These are phyloP conservation scores for Thalpophila matura DNA, from an alignment of 2,888 invertebrate species.

Conservation along the genomic window DNA sequence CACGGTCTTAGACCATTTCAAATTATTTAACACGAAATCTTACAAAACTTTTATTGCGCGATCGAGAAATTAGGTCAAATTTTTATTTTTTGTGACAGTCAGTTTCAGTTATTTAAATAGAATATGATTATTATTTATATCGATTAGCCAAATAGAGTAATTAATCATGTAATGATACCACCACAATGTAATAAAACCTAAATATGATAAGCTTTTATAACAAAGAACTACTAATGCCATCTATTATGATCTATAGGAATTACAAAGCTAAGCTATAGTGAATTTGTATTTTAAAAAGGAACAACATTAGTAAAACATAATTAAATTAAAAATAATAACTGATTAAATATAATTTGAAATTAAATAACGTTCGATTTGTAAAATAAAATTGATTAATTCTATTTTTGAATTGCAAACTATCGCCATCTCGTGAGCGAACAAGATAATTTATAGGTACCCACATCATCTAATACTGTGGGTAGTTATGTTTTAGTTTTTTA, in stretches of 20 bases:
- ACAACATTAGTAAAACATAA: not conserved
- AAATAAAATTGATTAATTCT: slow-evolving; percentile 4
- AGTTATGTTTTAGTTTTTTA: slow-evolving; percentile 18
- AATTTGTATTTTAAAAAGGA: slow-evolving; percentile 7
- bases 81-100: not conserved
- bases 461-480: slow-evolving; percentile 16
- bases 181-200: not conserved
- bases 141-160: not conserved
- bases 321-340: not conserved
- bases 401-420: slow-evolving; percentile 19
- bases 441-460: not conserved
- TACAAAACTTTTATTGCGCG: slow-evolving; percentile 72
- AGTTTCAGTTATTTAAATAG: not conserved
- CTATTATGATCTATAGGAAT: slow-evolving; percentile 37
- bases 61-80: slow-evolving; percentile 62
- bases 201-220: not conserved
- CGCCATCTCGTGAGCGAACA: slow-evolving; percentile 27
- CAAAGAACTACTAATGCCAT: slow-evolving; percentile 42
- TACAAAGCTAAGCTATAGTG: not conserved
- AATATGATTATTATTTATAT: not conserved
- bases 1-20: not conserved
- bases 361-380: slow-evolving; percentile 16
- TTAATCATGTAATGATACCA: accelerated
- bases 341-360: not conserved
- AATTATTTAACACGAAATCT: slow-evolving; percentile 18